Conservation (phyloP, 2,797 vertebrate species). For the Anguilla anguilla region DNA sequence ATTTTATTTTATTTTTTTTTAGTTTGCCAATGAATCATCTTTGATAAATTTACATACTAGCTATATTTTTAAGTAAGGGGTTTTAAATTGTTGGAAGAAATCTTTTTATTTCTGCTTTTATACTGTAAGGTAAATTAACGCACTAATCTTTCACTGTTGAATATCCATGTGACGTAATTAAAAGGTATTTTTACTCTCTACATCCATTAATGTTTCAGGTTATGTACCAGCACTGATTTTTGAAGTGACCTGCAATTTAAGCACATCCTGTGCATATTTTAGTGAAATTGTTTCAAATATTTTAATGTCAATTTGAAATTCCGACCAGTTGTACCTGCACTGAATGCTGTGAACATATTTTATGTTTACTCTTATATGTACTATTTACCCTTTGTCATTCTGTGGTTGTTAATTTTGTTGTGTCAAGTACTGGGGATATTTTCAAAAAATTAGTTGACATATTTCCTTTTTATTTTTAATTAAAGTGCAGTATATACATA, state of each 20-base stretch:
- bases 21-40: not conserved
- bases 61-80: not conserved
- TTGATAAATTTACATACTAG: not conserved
- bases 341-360: not conserved
- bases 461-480: conserved; percentile 11
- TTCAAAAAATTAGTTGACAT: not conserved
- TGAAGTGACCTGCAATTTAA: not conserved
- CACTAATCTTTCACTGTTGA: not conserved
- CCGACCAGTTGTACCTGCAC: not conserved
- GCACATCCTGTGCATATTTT: not conserved
- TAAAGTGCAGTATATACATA: conserved; percentile 19
- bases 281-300: not conserved
- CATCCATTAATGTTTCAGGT: not conserved
- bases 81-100: conserved; percentile 1
- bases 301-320: not conserved
- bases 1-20: conserved; percentile 24
- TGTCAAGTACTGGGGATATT: not conserved
- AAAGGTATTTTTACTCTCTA: not conserved
- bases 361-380: not conserved
- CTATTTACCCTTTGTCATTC: not conserved
- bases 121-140: not conserved
- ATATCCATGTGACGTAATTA: not conserved
- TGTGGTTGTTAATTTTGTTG: not conserved
- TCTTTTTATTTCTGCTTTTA: not conserved
- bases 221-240: conserved; percentile 3